A percentile compares a stretch with the other conserved stretches of the same genome.
Evolutionary conservation across 2,113 vertebrate species (phyloP).

Genomic region (Cariama cristata): DNA sequence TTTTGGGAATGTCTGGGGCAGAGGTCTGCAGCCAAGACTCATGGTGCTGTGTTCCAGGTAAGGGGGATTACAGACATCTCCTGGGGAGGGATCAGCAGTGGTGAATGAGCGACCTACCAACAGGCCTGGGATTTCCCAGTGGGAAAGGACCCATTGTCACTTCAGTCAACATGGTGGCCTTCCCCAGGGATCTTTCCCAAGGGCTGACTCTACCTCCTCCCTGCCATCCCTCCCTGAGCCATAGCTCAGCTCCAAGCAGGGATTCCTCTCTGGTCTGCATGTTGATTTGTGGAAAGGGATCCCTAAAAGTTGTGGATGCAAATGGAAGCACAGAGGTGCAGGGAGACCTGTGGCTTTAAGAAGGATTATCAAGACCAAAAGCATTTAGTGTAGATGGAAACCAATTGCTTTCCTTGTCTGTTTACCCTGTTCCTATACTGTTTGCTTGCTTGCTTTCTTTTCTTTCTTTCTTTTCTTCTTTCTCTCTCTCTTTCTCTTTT

Average conservation of each 20-base stretch:
- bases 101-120: not conserved
- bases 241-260: not conserved
- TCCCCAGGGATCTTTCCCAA: not conserved
- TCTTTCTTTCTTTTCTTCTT: too few relatives aligned
- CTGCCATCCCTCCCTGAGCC: not conserved
- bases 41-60: not conserved
- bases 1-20: not conserved
- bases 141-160: not conserved
- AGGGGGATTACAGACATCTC: not conserved
- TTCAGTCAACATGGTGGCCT: not conserved
- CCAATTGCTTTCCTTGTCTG: not conserved
- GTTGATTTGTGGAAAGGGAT: not conserved
- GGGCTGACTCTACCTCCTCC: not conserved
- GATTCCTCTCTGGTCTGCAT: not conserved
- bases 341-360: not conserved
- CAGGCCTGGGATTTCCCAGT: not conserved
- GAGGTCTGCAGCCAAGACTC: not conserved
- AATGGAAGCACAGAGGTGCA: not conserved
- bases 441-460: accelerated
- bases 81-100: not conserved
- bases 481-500: too few relatives aligned
- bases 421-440: not conserved
- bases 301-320: not conserved
- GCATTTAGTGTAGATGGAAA: not conserved
- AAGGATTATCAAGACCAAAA: not conserved